These are phyloP conservation scores for Sinodicranocentrus sp. DNA, from an alignment of 2,888 invertebrate species.

Conservation along the genomic window DNA sequence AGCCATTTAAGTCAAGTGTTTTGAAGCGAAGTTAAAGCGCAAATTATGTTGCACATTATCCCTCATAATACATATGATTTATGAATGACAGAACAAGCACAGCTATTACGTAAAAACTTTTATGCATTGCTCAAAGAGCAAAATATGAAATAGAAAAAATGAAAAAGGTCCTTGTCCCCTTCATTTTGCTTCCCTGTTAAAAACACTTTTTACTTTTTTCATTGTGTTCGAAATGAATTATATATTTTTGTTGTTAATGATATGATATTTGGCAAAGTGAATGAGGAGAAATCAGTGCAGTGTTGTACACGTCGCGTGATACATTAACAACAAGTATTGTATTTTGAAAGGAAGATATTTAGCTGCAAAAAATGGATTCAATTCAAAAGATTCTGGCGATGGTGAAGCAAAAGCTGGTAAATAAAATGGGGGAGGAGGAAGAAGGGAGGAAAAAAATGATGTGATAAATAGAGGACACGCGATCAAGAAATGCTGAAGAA, in stretches of 20 bases:
- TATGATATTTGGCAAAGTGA: slow-evolving; percentile 19
- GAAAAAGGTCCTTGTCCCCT: slow-evolving; percentile 65
- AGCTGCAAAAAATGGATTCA: slow-evolving; percentile 8
- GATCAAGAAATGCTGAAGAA: slow-evolving; percentile 46
- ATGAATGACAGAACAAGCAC: slow-evolving; percentile 55
- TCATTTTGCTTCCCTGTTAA: slow-evolving; percentile 16
- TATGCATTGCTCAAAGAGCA: background rate
- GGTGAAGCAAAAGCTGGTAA: background rate
- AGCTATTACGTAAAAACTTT: slow-evolving; percentile 6
- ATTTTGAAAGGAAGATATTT: too few relatives aligned
- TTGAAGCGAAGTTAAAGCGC: too few relatives aligned
- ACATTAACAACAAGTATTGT: slow-evolving; percentile 24
- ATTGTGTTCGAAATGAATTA: slow-evolving; percentile 31
- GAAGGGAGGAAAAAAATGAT: slow-evolving; percentile 33
- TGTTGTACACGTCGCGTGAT: slow-evolving; percentile 57
- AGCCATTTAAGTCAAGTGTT: too few relatives aligned
- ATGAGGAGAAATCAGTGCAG: slow-evolving; percentile 40
- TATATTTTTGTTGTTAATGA: slow-evolving; percentile 52
- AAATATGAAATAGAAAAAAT: too few relatives aligned
- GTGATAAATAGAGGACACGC: slow-evolving; percentile 69
- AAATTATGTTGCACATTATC: too few relatives aligned
- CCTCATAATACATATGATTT: slow-evolving; percentile 48
- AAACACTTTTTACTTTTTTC: slow-evolving; percentile 27
- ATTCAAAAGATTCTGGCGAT: background rate
- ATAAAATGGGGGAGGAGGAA: slow-evolving; percentile 32